A percentile compares a stretch with the other conserved stretches of the same genome.
Evolutionary conservation across 2,113 vertebrate species (phyloP).

Genomic region (Alosa alosa): DNA sequence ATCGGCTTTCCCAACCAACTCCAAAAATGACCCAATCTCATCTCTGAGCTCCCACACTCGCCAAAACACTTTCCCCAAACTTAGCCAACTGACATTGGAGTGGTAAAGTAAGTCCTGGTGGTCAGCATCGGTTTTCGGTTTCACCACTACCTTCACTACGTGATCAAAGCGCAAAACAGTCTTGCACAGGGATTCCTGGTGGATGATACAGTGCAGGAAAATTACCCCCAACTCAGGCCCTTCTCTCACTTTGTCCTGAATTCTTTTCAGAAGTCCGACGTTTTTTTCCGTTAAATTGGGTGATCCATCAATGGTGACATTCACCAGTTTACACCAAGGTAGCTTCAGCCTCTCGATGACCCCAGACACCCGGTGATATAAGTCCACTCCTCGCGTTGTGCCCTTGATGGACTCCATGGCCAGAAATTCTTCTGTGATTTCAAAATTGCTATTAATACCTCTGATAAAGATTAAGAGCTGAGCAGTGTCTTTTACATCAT

Average conservation of each 20-base stretch:
- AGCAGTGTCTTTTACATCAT: conserved; percentile 34
- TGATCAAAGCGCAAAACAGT: conserved; percentile 30
- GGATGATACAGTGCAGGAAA: conserved; percentile 34
- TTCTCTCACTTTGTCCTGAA: too few species aligned
- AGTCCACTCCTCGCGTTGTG: conserved; percentile 25
- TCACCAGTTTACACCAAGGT: too few species aligned
- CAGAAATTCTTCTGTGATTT: conserved; percentile 40
- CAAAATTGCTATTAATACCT: conserved; percentile 36
- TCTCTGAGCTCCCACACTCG: conserved; percentile 38
- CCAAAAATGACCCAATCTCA: conserved; percentile 34
- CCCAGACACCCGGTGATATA: conserved; percentile 23
- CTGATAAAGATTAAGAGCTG: conserved; percentile 42
- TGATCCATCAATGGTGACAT: too few species aligned
- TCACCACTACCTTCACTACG: conserved; percentile 28
- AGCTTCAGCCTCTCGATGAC: conserved; percentile 18
- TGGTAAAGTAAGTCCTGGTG: conserved; percentile 38
- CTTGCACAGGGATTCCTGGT: conserved; percentile 42
- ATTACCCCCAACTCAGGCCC: too few species aligned
- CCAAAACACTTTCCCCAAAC: conserved; percentile 38
- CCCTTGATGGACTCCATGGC: conserved; percentile 33
- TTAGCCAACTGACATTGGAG: conserved; percentile 30
- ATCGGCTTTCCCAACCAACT: conserved; percentile 25
- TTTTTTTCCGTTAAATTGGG: too few species aligned
- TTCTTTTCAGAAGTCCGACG: too few species aligned
- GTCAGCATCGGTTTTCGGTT: conserved; percentile 26